A percentile compares a stretch with the other conserved stretches of the same genome.
Evolutionary conservation across 2,797 vertebrate species (phyloP).

Genomic region (Zalophus californianus): DNA sequence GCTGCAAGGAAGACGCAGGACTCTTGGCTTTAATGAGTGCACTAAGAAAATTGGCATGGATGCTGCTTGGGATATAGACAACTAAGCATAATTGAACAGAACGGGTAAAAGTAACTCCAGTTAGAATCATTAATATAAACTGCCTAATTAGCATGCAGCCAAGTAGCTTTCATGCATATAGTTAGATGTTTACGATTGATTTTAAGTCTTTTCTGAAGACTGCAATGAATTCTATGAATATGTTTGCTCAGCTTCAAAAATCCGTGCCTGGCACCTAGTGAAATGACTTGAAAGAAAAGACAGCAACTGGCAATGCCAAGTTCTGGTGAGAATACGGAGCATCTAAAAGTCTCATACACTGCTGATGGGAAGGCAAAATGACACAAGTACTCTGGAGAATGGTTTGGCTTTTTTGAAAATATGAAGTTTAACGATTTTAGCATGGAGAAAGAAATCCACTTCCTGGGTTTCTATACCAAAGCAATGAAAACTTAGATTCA

Average conservation of each 20-base stretch:
- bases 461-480: not conserved
- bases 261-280: not conserved
- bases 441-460: not conserved
- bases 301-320: not conserved
- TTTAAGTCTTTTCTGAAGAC: conserved; percentile 51
- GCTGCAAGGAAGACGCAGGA: not conserved
- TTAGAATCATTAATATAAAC: not conserved
- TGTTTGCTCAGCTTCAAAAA: conserved; percentile 39
- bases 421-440: conserved; percentile 1
- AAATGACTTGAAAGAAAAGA: conserved; percentile 6
- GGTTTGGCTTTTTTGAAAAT: not conserved
- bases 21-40: not conserved
- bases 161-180: not conserved
- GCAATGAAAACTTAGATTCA: conserved; percentile 34
- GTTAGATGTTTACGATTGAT: not conserved
- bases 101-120: not conserved
- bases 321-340: not conserved
- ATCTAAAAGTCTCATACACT: not conserved
- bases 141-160: not conserved
- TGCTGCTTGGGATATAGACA: not conserved
- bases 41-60: not conserved
- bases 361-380: not conserved
- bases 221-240: not conserved
- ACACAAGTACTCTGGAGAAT: not conserved
- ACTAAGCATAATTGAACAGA: not conserved